A percentile compares a stretch with the other conserved stretches of the same genome.
Evolutionary conservation across 2,888 invertebrate species (phyloP).

Genomic region (Lucinisca nassula): DNA sequence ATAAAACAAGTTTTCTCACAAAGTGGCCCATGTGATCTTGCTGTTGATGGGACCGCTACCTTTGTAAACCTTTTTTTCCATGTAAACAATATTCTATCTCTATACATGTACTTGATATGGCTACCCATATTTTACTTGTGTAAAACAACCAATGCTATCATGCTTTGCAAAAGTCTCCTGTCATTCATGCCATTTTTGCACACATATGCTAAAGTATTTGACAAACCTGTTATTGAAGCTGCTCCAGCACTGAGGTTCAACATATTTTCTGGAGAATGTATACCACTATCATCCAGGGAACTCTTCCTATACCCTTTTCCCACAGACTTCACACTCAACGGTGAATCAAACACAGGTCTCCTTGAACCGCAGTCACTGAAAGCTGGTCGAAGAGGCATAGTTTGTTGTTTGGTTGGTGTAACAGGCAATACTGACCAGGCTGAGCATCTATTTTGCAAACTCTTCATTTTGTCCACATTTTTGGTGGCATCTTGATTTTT

Average conservation of each 20-base stretch:
- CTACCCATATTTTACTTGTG: no score
- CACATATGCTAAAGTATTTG: no score
- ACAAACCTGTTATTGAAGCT: neutral
- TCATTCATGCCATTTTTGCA: no score
- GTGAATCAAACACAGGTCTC: slow-evolving; percentile 38
- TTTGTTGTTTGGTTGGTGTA: slow-evolving; percentile 25
- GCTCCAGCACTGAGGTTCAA: slow-evolving; percentile 9
- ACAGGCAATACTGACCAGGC: slow-evolving; percentile 25
- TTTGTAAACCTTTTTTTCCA: no score
- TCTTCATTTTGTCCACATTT: neutral
- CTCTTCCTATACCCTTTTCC: slow-evolving; percentile 33
- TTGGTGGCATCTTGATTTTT: neutral
- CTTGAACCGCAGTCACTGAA: slow-evolving; percentile 69
- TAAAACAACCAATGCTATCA: no score
- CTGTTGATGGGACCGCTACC: no score
- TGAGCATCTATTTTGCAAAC: neutral
- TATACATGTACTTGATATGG: no score
- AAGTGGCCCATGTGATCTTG: no score
- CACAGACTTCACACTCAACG: slow-evolving; percentile 56
- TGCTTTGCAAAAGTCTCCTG: no score
- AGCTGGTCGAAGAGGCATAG: slow-evolving; percentile 54
- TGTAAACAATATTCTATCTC: no score
- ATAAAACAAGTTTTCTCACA: no score
- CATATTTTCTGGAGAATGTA: slow-evolving; percentile 41
- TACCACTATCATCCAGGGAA: slow-evolving; percentile 50